Evolutionary conservation across 2,888 invertebrate species (phyloP).

Genomic region (Drosophila incognita): DNA sequence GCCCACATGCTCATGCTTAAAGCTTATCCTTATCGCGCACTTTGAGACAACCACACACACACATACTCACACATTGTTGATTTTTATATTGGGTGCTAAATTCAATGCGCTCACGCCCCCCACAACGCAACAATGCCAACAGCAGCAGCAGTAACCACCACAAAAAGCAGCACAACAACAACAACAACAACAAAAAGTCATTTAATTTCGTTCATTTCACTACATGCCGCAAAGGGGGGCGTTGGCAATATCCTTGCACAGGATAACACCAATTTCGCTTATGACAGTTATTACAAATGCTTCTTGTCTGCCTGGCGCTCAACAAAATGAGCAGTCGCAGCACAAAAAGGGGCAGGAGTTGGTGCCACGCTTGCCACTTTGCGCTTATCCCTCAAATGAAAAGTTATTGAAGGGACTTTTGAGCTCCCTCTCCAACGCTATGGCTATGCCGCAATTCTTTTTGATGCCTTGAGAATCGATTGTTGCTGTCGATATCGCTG

Average conservation of each 20-base stretch:
- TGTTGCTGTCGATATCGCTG: conserved; percentile 45
- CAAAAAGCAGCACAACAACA: conserved; percentile 17
- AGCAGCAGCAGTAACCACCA: conserved; percentile 17
- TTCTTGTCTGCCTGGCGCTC: conserved; percentile 58
- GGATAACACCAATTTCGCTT: conserved; percentile 79
- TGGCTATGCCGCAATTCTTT: conserved; percentile 44
- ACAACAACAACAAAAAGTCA: conserved; percentile 54
- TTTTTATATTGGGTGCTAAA: conserved; percentile 76
- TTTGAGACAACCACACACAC: conserved; percentile 27
- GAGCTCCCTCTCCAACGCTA: conserved; percentile 44
- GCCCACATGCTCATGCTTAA: conserved; percentile 64
- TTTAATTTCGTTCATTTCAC: conserved; percentile 66
- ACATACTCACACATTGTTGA: conserved; percentile 61
- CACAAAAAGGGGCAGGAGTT: not conserved
- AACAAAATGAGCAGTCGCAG: conserved; percentile 57
- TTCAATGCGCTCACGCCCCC: conserved; percentile 54
- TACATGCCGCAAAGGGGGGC: conserved; percentile 32
- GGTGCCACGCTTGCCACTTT: conserved; percentile 57
- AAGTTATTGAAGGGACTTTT: conserved; percentile 66
- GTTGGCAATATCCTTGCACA: conserved; percentile 55
- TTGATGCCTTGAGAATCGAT: conserved; percentile 67
- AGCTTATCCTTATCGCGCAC: conserved; percentile 66
- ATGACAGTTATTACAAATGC: conserved; percentile 80
- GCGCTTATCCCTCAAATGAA: conserved; percentile 71
- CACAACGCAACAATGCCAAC: conserved; percentile 12